A percentile compares a stretch with the other conserved stretches of the same genome.
Conservation (phyloP, 2,113 vertebrate genomes). For the Chlorodrepanis virens region DNA sequence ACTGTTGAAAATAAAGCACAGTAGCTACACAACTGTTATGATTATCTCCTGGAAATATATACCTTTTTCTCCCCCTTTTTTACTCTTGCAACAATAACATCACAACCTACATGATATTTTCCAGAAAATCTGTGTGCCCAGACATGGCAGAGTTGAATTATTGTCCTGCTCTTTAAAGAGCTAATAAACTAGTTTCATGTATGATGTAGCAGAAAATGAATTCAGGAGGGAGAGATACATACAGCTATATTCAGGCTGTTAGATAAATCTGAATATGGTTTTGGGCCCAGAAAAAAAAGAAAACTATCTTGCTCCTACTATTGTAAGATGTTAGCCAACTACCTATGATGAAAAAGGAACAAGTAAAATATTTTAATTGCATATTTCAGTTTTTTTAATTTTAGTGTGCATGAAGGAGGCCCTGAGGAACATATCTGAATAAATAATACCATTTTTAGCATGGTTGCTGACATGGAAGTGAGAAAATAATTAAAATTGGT, state of each 20-base stretch:
- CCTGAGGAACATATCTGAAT: background rate
- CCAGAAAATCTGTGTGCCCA: background rate
- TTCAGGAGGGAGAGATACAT: background rate
- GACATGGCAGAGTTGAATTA: background rate
- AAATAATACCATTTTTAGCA: background rate
- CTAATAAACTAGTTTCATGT: background rate
- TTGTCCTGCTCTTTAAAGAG: background rate
- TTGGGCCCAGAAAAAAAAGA: background rate
- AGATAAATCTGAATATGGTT: background rate
- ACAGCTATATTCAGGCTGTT: background rate
- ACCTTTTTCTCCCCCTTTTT: rapidly evolving
- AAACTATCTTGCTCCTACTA: background rate
- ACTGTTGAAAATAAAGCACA: background rate
- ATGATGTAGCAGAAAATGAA: background rate
- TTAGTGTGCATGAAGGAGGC: background rate
- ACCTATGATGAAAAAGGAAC: background rate
- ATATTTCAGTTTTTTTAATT: background rate
- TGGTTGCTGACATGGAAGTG: background rate
- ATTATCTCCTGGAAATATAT: background rate
- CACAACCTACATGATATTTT: background rate
- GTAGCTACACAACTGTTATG: background rate
- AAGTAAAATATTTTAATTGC: background rate
- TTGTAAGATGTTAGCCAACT: background rate
- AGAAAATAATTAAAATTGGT: background rate
- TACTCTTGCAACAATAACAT: background rate